Percentiles rank a stretch among this genome's conserved stretches.
Conservation (phyloP, 2,797 vertebrate genomes). For the Microcaecilia unicolor region DNA sequence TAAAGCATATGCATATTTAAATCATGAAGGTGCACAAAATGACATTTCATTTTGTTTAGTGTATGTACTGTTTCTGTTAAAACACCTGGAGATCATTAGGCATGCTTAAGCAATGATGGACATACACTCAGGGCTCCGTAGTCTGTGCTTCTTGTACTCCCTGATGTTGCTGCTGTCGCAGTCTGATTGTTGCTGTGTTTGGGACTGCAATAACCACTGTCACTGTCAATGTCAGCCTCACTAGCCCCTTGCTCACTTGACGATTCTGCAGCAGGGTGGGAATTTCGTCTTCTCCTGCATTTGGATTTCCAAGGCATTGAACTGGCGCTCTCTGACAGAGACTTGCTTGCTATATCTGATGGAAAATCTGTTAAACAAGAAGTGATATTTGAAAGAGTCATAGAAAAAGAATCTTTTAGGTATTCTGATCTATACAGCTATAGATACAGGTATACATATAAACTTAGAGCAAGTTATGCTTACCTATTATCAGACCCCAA, state of each 20-base stretch:
- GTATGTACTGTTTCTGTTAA: too few relatives aligned
- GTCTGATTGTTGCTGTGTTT: conserved; percentile 78
- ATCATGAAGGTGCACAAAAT: too few relatives aligned
- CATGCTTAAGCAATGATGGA: conserved; percentile 1
- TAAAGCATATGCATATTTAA: too few relatives aligned
- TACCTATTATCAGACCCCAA: too few relatives aligned
- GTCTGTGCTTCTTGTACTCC: conserved; percentile 39
- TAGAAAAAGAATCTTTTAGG: too few relatives aligned
- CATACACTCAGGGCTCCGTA: conserved; percentile 43
- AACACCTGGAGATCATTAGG: too few relatives aligned
- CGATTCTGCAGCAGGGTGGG: conserved; percentile 74
- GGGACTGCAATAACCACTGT: conserved; percentile 94
- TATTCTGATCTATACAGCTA: too few relatives aligned
- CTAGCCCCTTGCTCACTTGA: conserved; percentile 84
- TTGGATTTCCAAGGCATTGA: conserved; percentile 78
- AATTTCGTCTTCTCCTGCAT: conserved; percentile 67
- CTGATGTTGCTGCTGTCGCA: conserved; percentile 32
- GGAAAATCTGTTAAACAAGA: conserved; percentile 72
- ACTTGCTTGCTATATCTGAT: conserved; percentile 72
- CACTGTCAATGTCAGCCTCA: conserved; percentile 95
- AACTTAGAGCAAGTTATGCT: too few relatives aligned
- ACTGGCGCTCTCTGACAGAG: conserved; percentile 64
- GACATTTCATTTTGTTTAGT: too few relatives aligned
- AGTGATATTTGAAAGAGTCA: too few relatives aligned
- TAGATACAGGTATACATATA: too few relatives aligned